Evolutionary conservation across 2,888 invertebrate genomes (phyloP), one percentile per base, ranked within the genome.

Genomic region (Cantharis rustica): DNA sequence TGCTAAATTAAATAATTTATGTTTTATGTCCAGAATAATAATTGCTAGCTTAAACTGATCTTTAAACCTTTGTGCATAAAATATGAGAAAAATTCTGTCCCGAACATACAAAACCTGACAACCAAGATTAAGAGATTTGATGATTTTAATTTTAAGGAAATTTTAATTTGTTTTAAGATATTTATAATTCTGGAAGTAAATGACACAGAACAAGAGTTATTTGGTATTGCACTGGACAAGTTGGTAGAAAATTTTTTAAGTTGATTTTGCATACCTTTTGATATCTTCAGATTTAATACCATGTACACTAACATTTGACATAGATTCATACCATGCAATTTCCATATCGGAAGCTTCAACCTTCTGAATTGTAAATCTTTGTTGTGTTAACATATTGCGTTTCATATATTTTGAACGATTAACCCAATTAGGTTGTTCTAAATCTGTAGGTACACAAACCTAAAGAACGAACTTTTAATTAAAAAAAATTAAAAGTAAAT

Each of bases 381-480:
- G 88, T 17, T 86, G 78, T 13, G 83, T 83, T 71, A 86, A 84
- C 80, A 87, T 85, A 73, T 85, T 85, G 61, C 86, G 82, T 84
- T 93, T 94, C 91, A 95, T 92, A 79, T 93, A 92, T 86, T 94
- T 94, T 9, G 94, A 93, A 80, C 94, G 91, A 75, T 93, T 91
- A 17, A 96, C 89, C 95, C 97, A 96, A 84, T 93, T 93, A 1
- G 95, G 95, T 79, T 92, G 93, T 83, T 95, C 94, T 75, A 96
- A 89, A 64, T 93, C 91, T 15, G 93, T 82, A 78, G 90, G 89
- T 13, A 89, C 89, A 80, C 89, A 89, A 3, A 86, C 85, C 82
- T 90, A 89, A 77, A 17, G 66, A 77, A 66, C 13, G 61, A 15
- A 66, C 11, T 9, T 13, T 11, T 10, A 69, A 17, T 69, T 17